Percentiles rank a stretch among this genome's conserved stretches.
Evolutionary conservation across 2,113 vertebrate species (phyloP).

Genomic region (Pelusios castaneus): DNA sequence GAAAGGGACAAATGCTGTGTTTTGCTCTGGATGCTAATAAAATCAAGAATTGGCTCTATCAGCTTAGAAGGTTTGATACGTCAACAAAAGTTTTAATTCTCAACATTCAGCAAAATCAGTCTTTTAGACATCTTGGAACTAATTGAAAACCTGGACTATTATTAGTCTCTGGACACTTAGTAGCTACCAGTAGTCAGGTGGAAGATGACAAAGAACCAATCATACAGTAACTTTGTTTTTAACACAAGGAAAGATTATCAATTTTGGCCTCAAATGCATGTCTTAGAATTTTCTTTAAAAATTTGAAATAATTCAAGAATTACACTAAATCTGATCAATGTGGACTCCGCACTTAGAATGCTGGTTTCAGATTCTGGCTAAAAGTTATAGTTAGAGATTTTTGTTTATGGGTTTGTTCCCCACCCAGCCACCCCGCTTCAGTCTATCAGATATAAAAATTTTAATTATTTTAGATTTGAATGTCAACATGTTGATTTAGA

Average conservation of each 20-base stretch:
- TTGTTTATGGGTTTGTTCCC: not conserved
- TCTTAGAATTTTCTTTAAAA: not conserved
- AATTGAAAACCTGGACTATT: not conserved
- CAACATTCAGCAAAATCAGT: not conserved
- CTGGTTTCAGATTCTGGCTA: not conserved
- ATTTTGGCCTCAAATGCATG: not conserved
- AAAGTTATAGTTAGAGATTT: not conserved
- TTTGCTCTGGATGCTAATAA: not conserved
- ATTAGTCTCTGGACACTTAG: not conserved
- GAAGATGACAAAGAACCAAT: not conserved
- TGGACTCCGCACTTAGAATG: not conserved
- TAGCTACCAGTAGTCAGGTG: not conserved
- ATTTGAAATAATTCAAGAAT: not conserved
- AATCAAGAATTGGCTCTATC: not conserved
- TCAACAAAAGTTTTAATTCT: not conserved
- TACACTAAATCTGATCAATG: not conserved
- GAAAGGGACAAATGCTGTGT: not conserved
- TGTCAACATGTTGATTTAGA: not conserved
- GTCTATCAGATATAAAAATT: not conserved
- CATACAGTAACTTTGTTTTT: not conserved
- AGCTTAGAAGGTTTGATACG: not conserved
- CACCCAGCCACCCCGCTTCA: fast-evolving
- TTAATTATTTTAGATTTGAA: not conserved
- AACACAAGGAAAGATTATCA: not conserved
- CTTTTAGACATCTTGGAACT: not conserved